Conservation (phyloP, 2,113 vertebrate species). For the Triplophysa siluroides region DNA sequence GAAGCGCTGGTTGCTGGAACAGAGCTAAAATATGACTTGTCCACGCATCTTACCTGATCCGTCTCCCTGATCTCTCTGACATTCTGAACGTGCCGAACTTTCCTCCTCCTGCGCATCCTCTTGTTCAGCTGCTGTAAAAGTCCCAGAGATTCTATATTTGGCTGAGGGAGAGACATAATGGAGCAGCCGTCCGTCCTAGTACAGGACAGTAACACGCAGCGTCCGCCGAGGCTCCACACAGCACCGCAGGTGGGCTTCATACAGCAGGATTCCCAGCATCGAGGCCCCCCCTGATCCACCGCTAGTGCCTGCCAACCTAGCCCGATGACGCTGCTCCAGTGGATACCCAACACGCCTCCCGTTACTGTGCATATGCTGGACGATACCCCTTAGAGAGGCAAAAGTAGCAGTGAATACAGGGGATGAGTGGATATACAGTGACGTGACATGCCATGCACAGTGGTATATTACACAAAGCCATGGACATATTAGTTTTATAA, state of each 20-base stretch:
- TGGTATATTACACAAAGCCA: too few relatives aligned
- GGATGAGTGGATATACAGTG: not conserved
- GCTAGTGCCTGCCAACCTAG: conserved; percentile 74
- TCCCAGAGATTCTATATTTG: conserved; percentile 68
- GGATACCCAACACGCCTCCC: conserved; percentile 73
- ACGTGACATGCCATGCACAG: not conserved
- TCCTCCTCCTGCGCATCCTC: conserved; percentile 53
- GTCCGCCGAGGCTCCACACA: conserved; percentile 73
- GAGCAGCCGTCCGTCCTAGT: conserved; percentile 55
- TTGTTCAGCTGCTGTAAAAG: conserved; percentile 72
- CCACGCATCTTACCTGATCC: not conserved
- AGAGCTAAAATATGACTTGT: not conserved
- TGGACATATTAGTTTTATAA: too few relatives aligned
- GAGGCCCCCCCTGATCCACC: conserved; percentile 58
- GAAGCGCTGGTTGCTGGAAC: not conserved
- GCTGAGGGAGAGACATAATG: conserved; percentile 65
- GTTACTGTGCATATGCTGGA: conserved; percentile 71
- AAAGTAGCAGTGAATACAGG: not conserved
- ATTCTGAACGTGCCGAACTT: not conserved
- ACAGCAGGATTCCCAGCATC: conserved; percentile 77
- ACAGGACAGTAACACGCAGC: conserved; percentile 73
- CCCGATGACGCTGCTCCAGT: conserved; percentile 68
- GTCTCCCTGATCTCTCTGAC: conserved; percentile 24
- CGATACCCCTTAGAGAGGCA: conserved; percentile 35
- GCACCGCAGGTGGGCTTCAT: conserved; percentile 69